Evolutionary conservation across 2,797 vertebrate species (phyloP).

Genomic region (Melanotaenia nigrans): DNA sequence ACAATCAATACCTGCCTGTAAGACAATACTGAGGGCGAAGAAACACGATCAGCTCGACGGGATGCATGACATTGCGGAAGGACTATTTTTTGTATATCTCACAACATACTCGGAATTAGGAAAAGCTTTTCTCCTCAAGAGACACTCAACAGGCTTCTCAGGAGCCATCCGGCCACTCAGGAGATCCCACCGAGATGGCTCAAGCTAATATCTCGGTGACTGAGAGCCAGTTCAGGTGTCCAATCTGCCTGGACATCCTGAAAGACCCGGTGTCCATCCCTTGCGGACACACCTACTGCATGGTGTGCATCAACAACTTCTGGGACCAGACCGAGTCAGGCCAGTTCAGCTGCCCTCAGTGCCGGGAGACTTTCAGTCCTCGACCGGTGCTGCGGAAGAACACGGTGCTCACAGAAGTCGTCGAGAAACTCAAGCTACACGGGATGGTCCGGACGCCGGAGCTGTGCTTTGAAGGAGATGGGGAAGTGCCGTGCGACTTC

Average conservation of each 20-base stretch:
- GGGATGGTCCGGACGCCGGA: constrained; percentile 41
- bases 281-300: constrained; percentile 88
- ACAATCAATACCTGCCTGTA: constrained; percentile 1
- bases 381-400: constrained; percentile 82
- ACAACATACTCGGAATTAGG: constrained; percentile 14
- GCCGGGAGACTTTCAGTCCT: constrained; percentile 79
- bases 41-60: accelerated
- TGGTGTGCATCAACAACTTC: constrained; percentile 81
- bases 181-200: constrained; percentile 57
- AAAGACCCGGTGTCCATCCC: constrained; percentile 81
- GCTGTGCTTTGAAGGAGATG: constrained; percentile 60
- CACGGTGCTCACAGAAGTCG: constrained; percentile 80
- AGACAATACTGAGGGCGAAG: constrained; percentile 3
- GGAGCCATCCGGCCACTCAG: not conserved
- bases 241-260: constrained; percentile 84
- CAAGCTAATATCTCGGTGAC: constrained; percentile 77
- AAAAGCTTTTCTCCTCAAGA: not conserved
- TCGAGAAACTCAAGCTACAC: constrained; percentile 68
- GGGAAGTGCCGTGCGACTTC: constrained; percentile 91
- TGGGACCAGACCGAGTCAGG: constrained; percentile 76
- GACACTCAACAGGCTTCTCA: not conserved
- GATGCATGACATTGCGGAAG: constrained; percentile 46
- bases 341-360: constrained; percentile 80
- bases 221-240: constrained; percentile 82
- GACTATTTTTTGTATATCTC: constrained; percentile 11